These are phyloP conservation scores for Erebia ligea DNA, from an alignment of 2,888 invertebrate species.

Conservation along the genomic window DNA sequence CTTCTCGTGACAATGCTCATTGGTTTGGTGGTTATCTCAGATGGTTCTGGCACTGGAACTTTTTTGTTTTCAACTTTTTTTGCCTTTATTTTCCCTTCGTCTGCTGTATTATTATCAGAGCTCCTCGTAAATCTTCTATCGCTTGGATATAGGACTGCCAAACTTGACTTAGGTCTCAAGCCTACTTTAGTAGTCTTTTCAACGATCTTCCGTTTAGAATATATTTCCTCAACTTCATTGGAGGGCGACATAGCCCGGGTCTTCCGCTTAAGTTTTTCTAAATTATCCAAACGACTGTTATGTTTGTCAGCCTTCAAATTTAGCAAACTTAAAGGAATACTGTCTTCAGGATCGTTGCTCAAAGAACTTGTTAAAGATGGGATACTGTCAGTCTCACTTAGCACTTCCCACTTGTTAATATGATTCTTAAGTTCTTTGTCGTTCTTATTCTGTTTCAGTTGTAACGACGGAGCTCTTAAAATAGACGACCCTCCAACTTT, in stretches of 20 bases:
- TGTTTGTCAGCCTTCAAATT: conserved; percentile 69
- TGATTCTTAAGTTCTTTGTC: conserved; percentile 72
- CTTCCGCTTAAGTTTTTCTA: conserved; percentile 79
- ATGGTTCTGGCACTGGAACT: conserved; percentile 45
- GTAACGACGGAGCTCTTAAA: conserved; percentile 72
- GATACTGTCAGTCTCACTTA: conserved; percentile 84
- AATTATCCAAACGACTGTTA: conserved; percentile 60
- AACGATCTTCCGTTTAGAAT: conserved; percentile 70
- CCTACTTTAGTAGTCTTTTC: conserved; percentile 65
- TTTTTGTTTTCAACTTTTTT: conserved; percentile 62
- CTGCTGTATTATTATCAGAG: conserved; percentile 62
- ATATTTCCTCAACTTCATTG: conserved; percentile 82
- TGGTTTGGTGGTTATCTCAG: conserved; percentile 57
- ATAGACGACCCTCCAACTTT: conserved; percentile 65
- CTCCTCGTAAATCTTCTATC: conserved; percentile 72
- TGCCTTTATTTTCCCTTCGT: conserved; percentile 59
- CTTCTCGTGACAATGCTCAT: conserved; percentile 62
- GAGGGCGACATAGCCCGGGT: conserved; percentile 83
- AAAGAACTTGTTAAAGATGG: conserved; percentile 77
- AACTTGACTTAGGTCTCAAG: conserved; percentile 74
- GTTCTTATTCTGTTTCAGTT: conserved; percentile 68
- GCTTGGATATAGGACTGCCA: conserved; percentile 71
- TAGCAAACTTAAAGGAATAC: conserved; percentile 80
- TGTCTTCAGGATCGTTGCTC: conserved; percentile 82
- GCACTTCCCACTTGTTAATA: conserved; percentile 82